A percentile compares a stretch with the other conserved stretches of the same genome.
Conservation (phyloP, 2,888 invertebrate genomes). For the Lomographa bimaculata region DNA sequence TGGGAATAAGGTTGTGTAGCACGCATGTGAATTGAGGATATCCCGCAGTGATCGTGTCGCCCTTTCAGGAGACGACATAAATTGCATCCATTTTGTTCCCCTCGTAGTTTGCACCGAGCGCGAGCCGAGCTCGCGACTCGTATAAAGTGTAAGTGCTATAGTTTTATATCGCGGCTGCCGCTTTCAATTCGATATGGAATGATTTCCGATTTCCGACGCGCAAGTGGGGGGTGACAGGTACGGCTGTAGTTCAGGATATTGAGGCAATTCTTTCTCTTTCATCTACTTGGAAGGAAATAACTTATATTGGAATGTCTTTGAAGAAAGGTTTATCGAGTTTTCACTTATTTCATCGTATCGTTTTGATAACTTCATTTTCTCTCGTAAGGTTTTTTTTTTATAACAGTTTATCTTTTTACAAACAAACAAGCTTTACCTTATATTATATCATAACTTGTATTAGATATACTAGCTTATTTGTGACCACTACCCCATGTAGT, state of each 20-base stretch:
- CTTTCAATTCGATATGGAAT: constrained; percentile 33
- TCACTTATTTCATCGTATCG: constrained; percentile 10
- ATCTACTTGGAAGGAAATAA: constrained; percentile 22
- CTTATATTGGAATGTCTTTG: constrained; percentile 16
- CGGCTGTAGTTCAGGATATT: constrained; percentile 27
- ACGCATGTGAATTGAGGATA: constrained; percentile 4
- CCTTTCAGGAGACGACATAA: constrained; percentile 36
- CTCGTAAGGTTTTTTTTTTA: too few species aligned
- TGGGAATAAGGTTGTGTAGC: not conserved
- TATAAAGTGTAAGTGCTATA: constrained; percentile 20
- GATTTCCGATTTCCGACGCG: constrained; percentile 31
- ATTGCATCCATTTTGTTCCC: constrained; percentile 43
- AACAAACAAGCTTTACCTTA: too few species aligned
- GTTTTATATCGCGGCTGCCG: constrained; percentile 24
- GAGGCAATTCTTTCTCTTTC: constrained; percentile 23
- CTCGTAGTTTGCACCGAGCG: constrained; percentile 26
- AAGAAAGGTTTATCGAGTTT: constrained; percentile 17
- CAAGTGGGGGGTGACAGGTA: constrained; percentile 22
- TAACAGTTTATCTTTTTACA: too few species aligned
- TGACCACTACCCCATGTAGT: too few species aligned
- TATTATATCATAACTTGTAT: too few species aligned
- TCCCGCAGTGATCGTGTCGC: constrained; percentile 25
- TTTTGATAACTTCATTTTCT: too few species aligned
- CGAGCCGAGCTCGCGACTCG: constrained; percentile 2
- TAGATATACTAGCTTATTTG: too few species aligned